Percentiles rank a stretch among this genome's conserved stretches.
phyloP scores from a whole-genome alignment of 2,888 invertebrate species.

The Aspidiotus destructor region DNA sequence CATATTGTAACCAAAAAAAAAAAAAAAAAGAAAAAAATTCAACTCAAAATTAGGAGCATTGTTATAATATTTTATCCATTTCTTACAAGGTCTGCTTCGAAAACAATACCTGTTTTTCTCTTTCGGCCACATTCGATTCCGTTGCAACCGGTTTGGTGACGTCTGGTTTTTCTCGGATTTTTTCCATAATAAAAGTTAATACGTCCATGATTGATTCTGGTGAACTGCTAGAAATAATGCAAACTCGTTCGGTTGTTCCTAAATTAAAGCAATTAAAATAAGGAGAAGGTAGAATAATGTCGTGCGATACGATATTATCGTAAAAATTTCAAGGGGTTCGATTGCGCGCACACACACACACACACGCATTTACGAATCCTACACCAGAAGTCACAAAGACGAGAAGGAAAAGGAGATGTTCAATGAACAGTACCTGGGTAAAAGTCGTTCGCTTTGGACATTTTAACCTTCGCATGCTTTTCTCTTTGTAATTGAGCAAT shows the following conservation, averaged over 20 bases:
- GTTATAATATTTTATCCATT: too few species aligned
- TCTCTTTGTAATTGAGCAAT: conserved; percentile 97
- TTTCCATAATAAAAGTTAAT: conserved; percentile 88
- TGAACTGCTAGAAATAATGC: conserved; percentile 74
- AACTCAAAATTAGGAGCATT: background rate
- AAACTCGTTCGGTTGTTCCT: conserved; percentile 90
- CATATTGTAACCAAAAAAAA: background rate
- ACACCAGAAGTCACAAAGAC: too few species aligned
- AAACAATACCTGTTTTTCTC: conserved; percentile 65
- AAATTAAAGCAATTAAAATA: conserved; percentile 13
- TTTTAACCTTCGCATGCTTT: conserved; percentile 93
- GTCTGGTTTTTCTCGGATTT: conserved; percentile 90
- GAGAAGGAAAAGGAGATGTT: too few species aligned
- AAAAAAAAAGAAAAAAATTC: background rate
- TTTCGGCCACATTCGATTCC: conserved; percentile 42
- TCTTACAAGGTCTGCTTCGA: conserved; percentile 5
- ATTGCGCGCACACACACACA: too few species aligned
- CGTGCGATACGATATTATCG: background rate
- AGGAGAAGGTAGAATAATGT: background rate
- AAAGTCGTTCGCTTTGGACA: conserved; percentile 98
- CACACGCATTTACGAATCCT: too few species aligned
- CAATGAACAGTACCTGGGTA: conserved; percentile 71
- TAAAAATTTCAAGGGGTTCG: too few species aligned
- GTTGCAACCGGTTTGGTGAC: conserved; percentile 60
- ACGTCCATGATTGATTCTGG: conserved; percentile 85